phyloP scores from a whole-genome alignment of 92 coral and sea anemone genomes.

The Plumapathes pennacea region DNA sequence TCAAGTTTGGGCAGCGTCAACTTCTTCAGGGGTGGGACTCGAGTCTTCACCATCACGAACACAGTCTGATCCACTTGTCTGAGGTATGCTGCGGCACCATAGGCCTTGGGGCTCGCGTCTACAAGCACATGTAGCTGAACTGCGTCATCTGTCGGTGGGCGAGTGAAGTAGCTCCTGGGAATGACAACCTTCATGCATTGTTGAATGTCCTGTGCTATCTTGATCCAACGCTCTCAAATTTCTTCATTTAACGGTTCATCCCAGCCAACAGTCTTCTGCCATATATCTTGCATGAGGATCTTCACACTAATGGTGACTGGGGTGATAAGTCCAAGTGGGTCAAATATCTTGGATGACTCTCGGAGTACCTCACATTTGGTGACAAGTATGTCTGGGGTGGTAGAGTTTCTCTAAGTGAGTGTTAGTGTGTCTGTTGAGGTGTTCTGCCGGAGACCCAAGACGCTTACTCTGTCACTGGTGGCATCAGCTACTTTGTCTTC shows the following conservation, averaged over 20 bases:
- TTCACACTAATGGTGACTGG: constrained; percentile 38
- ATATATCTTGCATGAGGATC: constrained; percentile 21
- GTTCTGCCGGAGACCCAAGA: constrained; percentile 52
- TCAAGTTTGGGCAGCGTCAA: constrained; percentile 33
- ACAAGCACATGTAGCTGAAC: constrained; percentile 33
- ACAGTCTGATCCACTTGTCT: background rate
- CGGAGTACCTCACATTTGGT: constrained; percentile 45
- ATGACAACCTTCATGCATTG: background rate
- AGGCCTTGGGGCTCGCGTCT: constrained; percentile 39
- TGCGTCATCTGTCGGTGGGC: background rate
- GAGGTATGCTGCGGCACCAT: constrained; percentile 33
- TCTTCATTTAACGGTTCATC: constrained; percentile 25
- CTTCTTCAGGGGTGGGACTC: constrained; percentile 20
- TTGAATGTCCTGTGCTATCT: constrained; percentile 13
- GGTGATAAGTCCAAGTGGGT: constrained; percentile 33
- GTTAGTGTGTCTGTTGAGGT: constrained; percentile 13
- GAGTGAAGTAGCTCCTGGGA: constrained; percentile 12
- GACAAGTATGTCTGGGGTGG: constrained; percentile 1
- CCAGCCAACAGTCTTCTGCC: constrained; percentile 21
- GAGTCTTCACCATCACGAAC: constrained; percentile 17
- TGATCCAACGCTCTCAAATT: constrained; percentile 12
- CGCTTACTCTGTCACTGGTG: constrained; percentile 26
- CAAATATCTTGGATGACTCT: constrained; percentile 23
- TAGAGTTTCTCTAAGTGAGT: background rate
- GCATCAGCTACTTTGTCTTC: background rate